These are phyloP conservation scores for Diabrotica balteata DNA, from an alignment of 2,888 invertebrate genomes.

Conservation along the genomic window DNA sequence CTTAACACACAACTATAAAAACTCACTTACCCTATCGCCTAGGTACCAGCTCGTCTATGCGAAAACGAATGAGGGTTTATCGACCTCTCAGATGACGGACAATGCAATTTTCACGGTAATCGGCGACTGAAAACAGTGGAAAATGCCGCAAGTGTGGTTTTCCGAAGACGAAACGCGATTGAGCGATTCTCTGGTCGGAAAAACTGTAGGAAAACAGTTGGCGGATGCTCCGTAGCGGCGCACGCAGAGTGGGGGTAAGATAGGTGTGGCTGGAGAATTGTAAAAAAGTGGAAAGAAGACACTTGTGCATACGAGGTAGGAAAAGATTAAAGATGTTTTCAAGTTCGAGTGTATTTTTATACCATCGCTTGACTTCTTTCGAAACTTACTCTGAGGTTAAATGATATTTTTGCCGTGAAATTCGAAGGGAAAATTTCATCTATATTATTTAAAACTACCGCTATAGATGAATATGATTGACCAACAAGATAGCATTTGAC, in stretches of 20 bases:
- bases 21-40: constrained; percentile 12
- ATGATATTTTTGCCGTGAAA: too few relatives aligned
- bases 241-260: constrained; percentile 8
- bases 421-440: too few relatives aligned
- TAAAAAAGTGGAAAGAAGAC: background rate
- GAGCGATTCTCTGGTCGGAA: constrained; percentile 13
- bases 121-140: constrained; percentile 9
- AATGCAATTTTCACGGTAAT: constrained; percentile 19
- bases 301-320: background rate
- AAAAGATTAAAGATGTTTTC: too few relatives aligned
- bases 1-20: constrained; percentile 1
- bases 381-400: too few relatives aligned
- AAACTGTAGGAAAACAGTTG: constrained; percentile 17
- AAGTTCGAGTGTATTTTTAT: too few relatives aligned
- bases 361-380: too few relatives aligned
- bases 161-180: constrained; percentile 16
- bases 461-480: too few relatives aligned
- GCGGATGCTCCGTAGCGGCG: constrained; percentile 18
- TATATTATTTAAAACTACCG: too few relatives aligned
- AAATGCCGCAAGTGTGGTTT: constrained; percentile 11
- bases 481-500: too few relatives aligned
- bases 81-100: constrained; percentile 12
- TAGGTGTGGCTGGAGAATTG: constrained; percentile 22
- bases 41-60: constrained; percentile 5
- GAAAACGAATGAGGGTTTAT: constrained; percentile 14